Conservation (phyloP, 1,140 invertebrate species). For the Orussus abietinus region DNA sequence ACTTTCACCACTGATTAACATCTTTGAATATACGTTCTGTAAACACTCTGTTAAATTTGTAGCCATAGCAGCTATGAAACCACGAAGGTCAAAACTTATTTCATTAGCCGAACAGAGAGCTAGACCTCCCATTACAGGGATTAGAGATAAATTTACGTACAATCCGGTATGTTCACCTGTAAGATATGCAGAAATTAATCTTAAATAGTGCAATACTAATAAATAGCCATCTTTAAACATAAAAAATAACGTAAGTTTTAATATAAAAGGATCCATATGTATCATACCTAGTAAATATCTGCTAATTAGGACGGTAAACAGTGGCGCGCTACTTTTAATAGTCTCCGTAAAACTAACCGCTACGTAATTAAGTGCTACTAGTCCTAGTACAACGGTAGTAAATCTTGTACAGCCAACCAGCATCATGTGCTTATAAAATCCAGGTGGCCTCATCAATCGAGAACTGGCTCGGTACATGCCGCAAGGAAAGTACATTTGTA, state of each 20-base stretch:
- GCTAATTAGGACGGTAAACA: constrained; percentile 80
- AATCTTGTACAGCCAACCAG: constrained; percentile 75
- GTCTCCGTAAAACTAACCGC: constrained; percentile 85
- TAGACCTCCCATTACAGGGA: constrained; percentile 82
- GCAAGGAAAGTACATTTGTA: constrained; percentile 75
- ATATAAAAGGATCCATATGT: constrained; percentile 8
- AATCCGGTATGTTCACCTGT: constrained; percentile 70
- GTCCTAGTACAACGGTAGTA: constrained; percentile 70
- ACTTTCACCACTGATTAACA: constrained; percentile 74
- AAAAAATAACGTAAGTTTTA: constrained; percentile 3
- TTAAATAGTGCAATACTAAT: constrained; percentile 8
- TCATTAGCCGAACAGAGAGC: constrained; percentile 81
- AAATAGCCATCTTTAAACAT: neutral
- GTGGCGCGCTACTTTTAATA: constrained; percentile 80
- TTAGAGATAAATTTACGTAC: constrained; percentile 73
- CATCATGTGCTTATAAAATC: constrained; percentile 74
- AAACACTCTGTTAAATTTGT: constrained; percentile 84
- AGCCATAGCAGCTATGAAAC: constrained; percentile 74
- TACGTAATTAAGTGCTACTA: constrained; percentile 78
- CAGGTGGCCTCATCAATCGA: constrained; percentile 63
- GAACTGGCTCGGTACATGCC: constrained; percentile 65
- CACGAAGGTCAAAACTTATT: constrained; percentile 73
- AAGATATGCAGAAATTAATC: constrained; percentile 29
- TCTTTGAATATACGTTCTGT: constrained; percentile 84
- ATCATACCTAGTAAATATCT: constrained; percentile 64